Percentiles rank a stretch among this genome's conserved stretches.
These are phyloP conservation scores for Pecten maximus DNA, from an alignment of 2,888 invertebrate species.

Conservation along the genomic window DNA sequence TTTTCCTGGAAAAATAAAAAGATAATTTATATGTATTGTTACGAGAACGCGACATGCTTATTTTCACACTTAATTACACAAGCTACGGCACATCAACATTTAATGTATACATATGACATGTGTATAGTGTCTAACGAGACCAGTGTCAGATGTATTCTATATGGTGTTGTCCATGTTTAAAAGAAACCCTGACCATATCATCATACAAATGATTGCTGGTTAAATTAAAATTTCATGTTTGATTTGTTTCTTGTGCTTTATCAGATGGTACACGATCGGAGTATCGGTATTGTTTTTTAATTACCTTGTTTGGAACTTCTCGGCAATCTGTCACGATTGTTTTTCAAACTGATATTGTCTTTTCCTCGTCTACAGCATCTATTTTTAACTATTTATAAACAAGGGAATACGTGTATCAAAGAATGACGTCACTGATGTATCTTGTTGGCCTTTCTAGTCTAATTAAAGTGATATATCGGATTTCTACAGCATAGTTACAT, in stretches of 20 bases:
- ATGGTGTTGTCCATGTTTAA: neutral
- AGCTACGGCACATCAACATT: neutral
- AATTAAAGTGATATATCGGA: too few relatives aligned
- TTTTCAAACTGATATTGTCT: too few relatives aligned
- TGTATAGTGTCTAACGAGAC: neutral
- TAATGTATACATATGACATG: neutral
- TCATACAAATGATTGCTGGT: neutral
- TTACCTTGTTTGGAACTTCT: neutral
- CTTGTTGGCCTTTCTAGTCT: too few relatives aligned
- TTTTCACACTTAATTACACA: neutral
- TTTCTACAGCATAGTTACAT: too few relatives aligned
- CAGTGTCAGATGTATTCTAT: neutral
- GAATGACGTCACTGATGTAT: too few relatives aligned
- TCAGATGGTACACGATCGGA: neutral
- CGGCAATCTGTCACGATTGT: neutral
- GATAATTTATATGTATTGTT: neutral
- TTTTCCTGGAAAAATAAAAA: neutral
- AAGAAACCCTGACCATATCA: neutral
- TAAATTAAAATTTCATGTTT: neutral
- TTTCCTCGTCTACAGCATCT: too few relatives aligned
- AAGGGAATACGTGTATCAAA: too few relatives aligned
- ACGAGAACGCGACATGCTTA: neutral
- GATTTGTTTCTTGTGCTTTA: neutral
- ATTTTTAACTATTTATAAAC: too few relatives aligned
- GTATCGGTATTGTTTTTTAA: neutral